Base-by-base conservation (phyloP, 1,140 invertebrate genomes). In the Leptinotarsa undecemlineata region DNA sequence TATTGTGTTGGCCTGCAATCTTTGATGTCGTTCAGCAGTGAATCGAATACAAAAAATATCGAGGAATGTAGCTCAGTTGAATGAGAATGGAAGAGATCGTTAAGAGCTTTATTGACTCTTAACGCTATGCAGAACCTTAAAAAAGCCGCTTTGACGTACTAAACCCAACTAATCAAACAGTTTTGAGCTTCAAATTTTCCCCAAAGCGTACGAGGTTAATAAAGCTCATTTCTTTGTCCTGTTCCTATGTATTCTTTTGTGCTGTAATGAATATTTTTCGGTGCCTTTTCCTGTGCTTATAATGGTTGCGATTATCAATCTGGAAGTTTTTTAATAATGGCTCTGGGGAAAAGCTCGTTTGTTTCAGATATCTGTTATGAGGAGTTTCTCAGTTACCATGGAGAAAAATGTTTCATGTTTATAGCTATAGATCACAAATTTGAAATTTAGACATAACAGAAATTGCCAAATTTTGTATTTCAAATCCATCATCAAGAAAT, bases 281-380 rank as follows among this genome's bases (percentile, higher is more conserved):
- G 51, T n/a, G 51, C 51, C 51, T 57, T 15, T 57, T 2, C 3
- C 51, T 17, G 51, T 57, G 15, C 14, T 57, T 19, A 57, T 57
- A 15, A 57, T 57, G 51, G 51, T 8, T 57, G 51, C 51, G 5
- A 15, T 57, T 57, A 57, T 57, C 51, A 57, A 57, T 57, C 15
- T 57, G 51, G 4, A 57, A 57, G 51, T 57, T 57, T 57, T 57
- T 57, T 57, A 57, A 57, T 57, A 57, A 57, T 57, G 51, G 51
- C 51, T 57, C 51, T 15, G 4, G 51, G 51, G 51, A 0, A 57
- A n/a, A 57, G 51, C 51, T 57, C 51, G 51, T 57, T 57, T 19
- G 17, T 57, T 19, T 57, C 33, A 42, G 51, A 57, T 17, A 17
- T 57, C 51, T 57, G 15, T 57, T 19, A 57, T 17, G 51, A 57